Evolutionary conservation across 2,888 invertebrate species (phyloP).

Genomic region (Lithophane socia): DNA sequence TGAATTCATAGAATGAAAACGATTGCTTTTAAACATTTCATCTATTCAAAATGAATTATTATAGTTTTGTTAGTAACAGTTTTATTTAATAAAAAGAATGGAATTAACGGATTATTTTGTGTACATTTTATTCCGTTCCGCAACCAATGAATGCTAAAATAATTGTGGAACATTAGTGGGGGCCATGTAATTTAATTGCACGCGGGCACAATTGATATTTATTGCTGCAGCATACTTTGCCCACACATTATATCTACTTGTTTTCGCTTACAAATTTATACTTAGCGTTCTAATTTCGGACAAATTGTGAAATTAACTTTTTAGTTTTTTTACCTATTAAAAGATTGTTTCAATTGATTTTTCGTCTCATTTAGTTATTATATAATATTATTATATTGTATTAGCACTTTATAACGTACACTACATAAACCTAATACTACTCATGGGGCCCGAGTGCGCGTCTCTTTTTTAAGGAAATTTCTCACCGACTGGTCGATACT

Average conservation of each 20-base stretch:
- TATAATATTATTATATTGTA: not conserved
- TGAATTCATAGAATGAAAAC: not conserved
- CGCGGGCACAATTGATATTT: conserved; percentile 67
- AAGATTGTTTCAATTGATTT: not conserved
- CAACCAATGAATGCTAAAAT: conserved; percentile 65
- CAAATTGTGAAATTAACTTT: not conserved
- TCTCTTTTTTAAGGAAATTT: too few species aligned
- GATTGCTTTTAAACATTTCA: not conserved
- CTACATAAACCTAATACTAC: too few species aligned
- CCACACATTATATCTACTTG: conserved; percentile 54
- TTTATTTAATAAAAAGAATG: conserved; percentile 16
- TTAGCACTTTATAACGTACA: not conserved
- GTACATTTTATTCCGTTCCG: conserved; percentile 50
- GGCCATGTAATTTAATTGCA: conserved; percentile 71
- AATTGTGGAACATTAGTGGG: conserved; percentile 70
- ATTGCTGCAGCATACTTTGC: conserved; percentile 66
- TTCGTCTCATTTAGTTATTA: not conserved
- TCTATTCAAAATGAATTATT: not conserved
- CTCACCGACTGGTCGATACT: too few species aligned
- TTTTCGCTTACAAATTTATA: conserved; percentile 39
- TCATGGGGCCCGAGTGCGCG: too few species aligned
- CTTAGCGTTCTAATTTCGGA: conserved; percentile 25
- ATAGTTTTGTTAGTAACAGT: not conserved
- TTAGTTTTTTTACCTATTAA: conserved; percentile 1
- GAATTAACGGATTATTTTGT: conserved; percentile 39